Conservation (phyloP, 2,113 vertebrate species). For the Capreolus pygargus region DNA sequence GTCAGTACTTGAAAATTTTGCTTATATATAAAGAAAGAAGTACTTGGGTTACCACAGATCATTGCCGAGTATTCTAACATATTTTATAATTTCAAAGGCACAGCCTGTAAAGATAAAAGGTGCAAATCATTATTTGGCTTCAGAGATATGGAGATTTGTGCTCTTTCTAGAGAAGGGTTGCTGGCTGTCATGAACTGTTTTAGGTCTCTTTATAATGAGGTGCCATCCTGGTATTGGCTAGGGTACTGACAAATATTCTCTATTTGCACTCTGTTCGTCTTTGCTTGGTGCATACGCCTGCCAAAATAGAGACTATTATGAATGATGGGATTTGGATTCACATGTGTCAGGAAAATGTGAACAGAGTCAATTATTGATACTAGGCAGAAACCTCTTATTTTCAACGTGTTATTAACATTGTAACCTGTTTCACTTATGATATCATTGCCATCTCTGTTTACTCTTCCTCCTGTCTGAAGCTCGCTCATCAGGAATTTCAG, state of each 20-base stretch:
- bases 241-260: not conserved
- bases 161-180: not conserved
- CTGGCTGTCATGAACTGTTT: not conserved
- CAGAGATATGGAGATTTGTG: not conserved
- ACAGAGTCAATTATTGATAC: not conserved
- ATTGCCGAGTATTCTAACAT: not conserved
- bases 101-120: not conserved
- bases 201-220: slow-evolving; percentile 1
- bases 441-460: not conserved
- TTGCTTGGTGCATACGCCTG: not conserved
- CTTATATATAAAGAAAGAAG: not conserved
- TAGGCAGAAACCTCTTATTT: slow-evolving; percentile 27
- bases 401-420: slow-evolving; percentile 25
- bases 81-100: not conserved
- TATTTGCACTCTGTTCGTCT: not conserved
- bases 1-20: not conserved
- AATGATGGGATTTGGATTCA: not conserved
- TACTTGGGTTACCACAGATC: not conserved
- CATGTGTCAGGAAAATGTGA: not conserved
- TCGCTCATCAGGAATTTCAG: slow-evolving; percentile 46
- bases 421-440: slow-evolving; percentile 34
- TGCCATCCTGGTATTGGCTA: not conserved
- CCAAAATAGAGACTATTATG: not conserved
- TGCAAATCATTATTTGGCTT: not conserved
- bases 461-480: slow-evolving; percentile 9